Evolutionary conservation across 1,140 invertebrate genomes (phyloP).

Genomic region (Pseudomyrmex sp.): DNA sequence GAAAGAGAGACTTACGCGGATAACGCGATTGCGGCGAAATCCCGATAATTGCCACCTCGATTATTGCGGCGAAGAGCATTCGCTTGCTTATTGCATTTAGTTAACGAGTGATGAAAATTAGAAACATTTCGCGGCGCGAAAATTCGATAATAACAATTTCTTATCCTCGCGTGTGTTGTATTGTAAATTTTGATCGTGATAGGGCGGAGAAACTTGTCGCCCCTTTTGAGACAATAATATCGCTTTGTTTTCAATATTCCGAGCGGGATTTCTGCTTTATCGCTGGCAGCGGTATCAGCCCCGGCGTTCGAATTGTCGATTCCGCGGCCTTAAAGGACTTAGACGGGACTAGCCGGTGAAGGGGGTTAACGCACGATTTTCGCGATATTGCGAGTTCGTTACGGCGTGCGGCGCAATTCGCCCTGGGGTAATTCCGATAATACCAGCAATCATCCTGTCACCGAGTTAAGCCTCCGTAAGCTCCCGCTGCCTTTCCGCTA

Average conservation of each 20-base stretch:
- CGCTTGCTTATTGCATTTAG: conserved; percentile 13
- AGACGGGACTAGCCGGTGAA: conserved; percentile 38
- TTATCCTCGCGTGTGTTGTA: background rate
- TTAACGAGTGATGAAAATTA: background rate
- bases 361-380: conserved; percentile 78
- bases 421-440: conserved; percentile 82
- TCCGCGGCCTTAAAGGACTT: conserved; percentile 40
- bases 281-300: conserved; percentile 19
- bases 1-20: background rate
- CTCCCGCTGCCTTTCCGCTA: conserved; percentile 77
- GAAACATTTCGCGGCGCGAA: background rate
- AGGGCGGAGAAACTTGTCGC: background rate
- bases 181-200: background rate
- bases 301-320: conserved; percentile 15
- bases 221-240: background rate
- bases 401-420: conserved; percentile 77
- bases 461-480: conserved; percentile 82
- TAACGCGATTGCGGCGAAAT: conserved; percentile 20
- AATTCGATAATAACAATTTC: conserved; percentile 1
- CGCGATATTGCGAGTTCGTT: conserved; percentile 81
- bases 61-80: background rate
- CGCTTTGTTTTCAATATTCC: conserved; percentile 49
- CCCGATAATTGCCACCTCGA: conserved; percentile 28
- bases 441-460: conserved; percentile 84
- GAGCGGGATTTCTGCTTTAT: conserved; percentile 35